A percentile compares a stretch with the other conserved stretches of the same genome.
Conservation (phyloP, 1,140 invertebrate species). For the Bombus vancouverensis region DNA sequence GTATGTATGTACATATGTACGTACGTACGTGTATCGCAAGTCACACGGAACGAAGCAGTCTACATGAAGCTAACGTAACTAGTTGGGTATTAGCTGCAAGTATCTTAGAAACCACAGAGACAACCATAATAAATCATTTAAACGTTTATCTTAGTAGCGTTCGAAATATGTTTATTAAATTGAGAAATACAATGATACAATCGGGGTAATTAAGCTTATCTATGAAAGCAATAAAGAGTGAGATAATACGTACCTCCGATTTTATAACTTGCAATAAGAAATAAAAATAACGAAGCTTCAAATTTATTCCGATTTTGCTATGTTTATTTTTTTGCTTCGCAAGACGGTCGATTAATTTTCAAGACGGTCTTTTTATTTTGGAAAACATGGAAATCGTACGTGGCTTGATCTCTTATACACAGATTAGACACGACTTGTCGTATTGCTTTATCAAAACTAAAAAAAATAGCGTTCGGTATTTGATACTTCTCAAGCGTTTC, state of each 20-base stretch:
- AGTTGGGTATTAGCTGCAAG: not conserved
- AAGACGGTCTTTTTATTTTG: not conserved
- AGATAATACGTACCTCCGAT: not conserved
- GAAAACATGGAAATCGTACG: not conserved
- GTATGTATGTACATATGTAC: not conserved
- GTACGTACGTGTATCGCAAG: too few species aligned
- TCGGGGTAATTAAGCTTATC: too few species aligned
- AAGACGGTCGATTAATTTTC: not conserved
- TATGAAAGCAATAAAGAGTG: too few species aligned
- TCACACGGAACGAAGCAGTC: not conserved
- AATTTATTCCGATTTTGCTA: not conserved
- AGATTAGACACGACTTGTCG: too few species aligned
- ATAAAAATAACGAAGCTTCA: not conserved
- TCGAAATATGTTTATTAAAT: too few species aligned
- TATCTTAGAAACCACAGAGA: conserved; percentile 7
- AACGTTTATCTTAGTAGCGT: not conserved
- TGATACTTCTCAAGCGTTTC: too few species aligned
- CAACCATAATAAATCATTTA: not conserved
- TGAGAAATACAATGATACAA: too few species aligned
- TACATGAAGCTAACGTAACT: conserved; percentile 5
- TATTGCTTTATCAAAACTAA: too few species aligned
- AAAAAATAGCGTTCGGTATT: too few species aligned
- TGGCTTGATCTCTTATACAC: not conserved
- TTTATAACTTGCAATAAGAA: not conserved
- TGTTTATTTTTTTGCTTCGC: not conserved